Base-by-base conservation (phyloP, 2,888 invertebrate genomes). In the Belgica antarctica region DNA sequence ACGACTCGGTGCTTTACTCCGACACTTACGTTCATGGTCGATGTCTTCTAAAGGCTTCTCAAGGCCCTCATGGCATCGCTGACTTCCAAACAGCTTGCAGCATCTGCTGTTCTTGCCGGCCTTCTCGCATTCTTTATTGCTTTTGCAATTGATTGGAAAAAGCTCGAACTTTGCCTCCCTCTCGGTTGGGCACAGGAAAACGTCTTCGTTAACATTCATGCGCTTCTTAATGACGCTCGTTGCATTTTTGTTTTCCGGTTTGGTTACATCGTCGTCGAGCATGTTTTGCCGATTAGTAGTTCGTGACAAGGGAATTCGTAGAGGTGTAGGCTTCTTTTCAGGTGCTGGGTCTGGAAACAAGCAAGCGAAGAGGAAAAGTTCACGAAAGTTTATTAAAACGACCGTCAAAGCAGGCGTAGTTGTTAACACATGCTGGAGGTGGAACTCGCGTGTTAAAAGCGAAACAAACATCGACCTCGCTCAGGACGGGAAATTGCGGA, bases 31-130 rank as follows among this genome's bases (percentile, higher is more conserved):
- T 66, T 74, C 71, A 73, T 80, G 80, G 68, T 73, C 74, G 28
- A 82, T 82, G 72, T 83, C 78, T 10, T 75, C 75, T 71, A 78
- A 81, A 0, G 87, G 87, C 70, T 86, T 85, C 2, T 83, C 81
- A 25, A 85, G 81, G 10, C 87, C 88, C 73, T 83, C 80, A 59
- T 85, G 80, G 75, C 88, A 88, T 74, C 84, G 83, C 52, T 81
- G 82, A 46, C 81, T 75, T 1, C 79, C 79, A 59, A 80, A 80
- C 59, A 79, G 77, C n/a, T 78, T 77, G 71, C 80, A 80, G 71
- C 80, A 80, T 22, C 79, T 72, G 69, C 78, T 77, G 27, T 78
- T 77, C 1, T 77, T 74, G 59, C 77, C 78, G 19, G 25, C 77
- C 5, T 76, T 74, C 3, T 73, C 75, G 57, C 80, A 80, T 65